Evolutionary conservation across 2,797 vertebrate species (phyloP).

Genomic region (Peromyscus nudipes): DNA sequence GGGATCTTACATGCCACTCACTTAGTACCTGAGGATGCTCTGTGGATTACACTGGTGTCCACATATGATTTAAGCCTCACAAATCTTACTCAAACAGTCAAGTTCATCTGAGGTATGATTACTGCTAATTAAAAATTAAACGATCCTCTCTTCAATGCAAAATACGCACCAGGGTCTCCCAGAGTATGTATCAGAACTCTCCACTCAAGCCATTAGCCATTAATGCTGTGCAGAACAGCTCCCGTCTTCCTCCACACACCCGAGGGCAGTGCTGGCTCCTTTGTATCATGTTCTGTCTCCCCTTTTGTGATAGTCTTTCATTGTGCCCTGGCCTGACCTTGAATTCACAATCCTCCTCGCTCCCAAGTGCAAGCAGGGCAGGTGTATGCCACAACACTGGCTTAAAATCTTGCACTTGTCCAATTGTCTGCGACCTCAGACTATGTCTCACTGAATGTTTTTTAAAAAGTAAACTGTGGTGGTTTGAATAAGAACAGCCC

Average conservation of each 20-base stretch:
- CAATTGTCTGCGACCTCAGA: too few species aligned
- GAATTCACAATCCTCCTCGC: background rate
- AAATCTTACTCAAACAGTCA: background rate
- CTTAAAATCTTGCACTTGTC: background rate
- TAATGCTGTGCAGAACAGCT: background rate
- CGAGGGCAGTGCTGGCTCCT: fast-evolving
- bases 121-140: background rate
- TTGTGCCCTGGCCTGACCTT: background rate
- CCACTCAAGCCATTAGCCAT: background rate
- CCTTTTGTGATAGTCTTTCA: background rate
- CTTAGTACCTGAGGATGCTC: background rate
- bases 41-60: background rate
- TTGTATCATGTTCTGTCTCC: background rate
- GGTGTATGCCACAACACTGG: background rate
- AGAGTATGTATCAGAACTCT: background rate
- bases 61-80: background rate
- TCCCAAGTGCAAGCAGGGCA: background rate
- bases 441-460: background rate
- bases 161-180: background rate
- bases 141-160: background rate
- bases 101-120: background rate
- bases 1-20: background rate
- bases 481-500: background rate
- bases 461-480: background rate
- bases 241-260: background rate